Evolutionary conservation across 2,113 vertebrate species (phyloP).

Genomic region (Tichodroma muraria): DNA sequence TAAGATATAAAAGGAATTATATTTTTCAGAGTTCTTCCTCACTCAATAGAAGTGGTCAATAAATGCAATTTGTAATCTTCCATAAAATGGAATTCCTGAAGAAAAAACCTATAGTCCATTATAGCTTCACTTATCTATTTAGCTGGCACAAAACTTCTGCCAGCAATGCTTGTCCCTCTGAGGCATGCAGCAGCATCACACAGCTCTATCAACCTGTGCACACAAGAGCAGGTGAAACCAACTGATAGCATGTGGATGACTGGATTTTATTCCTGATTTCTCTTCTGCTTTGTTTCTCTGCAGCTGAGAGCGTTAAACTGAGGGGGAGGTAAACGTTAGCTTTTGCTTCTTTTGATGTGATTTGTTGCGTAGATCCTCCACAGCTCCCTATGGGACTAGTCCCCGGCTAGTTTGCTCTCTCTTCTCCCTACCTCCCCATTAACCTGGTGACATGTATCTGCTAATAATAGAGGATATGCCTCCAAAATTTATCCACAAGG

Average conservation of each 20-base stretch:
- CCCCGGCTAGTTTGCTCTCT: not conserved
- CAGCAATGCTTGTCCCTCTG: not conserved
- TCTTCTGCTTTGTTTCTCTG: not conserved
- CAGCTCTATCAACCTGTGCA: not conserved
- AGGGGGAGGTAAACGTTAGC: not conserved
- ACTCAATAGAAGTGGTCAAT: not conserved
- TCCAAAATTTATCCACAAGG: not conserved
- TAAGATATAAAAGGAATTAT: not conserved
- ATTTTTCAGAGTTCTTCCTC: not conserved
- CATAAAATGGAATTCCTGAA: not conserved
- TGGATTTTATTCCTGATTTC: not conserved
- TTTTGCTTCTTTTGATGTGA: not conserved
- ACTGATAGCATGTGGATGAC: not conserved
- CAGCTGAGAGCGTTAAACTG: not conserved
- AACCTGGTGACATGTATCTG: not conserved
- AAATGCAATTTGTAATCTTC: not conserved
- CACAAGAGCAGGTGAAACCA: not conserved
- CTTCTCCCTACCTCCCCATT: not conserved
- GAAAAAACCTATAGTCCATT: not conserved
- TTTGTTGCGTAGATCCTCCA: not conserved
- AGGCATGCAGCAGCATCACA: not conserved
- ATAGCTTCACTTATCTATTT: not conserved
- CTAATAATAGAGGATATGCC: not conserved
- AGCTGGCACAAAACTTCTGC: not conserved
- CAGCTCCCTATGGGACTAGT: not conserved